Base-by-base conservation (phyloP, 2,888 invertebrate species). In the Caenorhabditis becei region DNA sequence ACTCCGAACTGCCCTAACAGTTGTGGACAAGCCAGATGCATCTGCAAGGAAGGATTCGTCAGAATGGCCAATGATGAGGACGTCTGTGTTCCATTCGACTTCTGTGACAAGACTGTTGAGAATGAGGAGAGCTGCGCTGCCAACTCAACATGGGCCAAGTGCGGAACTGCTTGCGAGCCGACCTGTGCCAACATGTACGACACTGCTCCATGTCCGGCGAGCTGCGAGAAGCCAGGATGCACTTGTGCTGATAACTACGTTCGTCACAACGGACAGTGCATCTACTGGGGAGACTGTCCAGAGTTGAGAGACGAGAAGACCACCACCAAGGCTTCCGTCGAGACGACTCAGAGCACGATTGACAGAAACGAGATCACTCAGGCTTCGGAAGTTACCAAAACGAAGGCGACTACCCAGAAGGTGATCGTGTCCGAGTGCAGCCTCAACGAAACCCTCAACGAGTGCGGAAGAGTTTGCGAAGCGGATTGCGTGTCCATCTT, bases 221-320 rank as follows among this genome's bases (percentile, higher is more conserved):
- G 81, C 20, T 90, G 90, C 56, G 87, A 88, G 72, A 83, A 86
- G 54, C 86, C 89, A 1, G 88, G 83, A n/a, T 90, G 90, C 75
- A 90, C 89, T 14, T 90, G 90, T 69, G 87, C 87, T 8, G 90
- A 89, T 56, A 90, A 90, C 77, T 89, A 88, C 70, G 90, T 90
- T 10, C 72, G 90, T 20, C 84, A 85, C 62, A 75, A 89, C 59
- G 88, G 89, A 26, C 28, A 85, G 47, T 90, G 90, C 80, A 87
- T 90, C 62, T 86, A 85, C 51, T 90, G 90, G 90, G 87, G 85
- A 28, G 87, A 90, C 47, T 90, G 90, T 77, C 90, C 90, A 37
- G 86, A 89, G 28, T 14, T 74, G 11, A 65, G 28, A 10, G 77
- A 77, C 5, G 65, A 69, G 20, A 77, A 70, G 58, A 47, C 54